These are phyloP conservation scores for Cryptus viduatorius DNA, from an alignment of 2,888 invertebrate genomes.

Conservation along the genomic window DNA sequence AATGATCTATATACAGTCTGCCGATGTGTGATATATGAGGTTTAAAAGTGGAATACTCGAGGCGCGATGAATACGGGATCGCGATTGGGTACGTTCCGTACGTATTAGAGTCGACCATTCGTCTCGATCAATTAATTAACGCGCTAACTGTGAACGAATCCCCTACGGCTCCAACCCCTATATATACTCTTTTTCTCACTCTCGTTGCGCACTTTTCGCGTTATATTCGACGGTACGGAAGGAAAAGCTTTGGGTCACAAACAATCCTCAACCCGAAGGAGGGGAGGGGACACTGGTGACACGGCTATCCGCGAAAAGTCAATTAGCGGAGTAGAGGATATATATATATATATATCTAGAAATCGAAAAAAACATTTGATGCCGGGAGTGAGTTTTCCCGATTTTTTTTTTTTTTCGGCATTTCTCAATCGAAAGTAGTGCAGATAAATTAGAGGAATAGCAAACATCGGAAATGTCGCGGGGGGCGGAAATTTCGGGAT, in stretches of 20 bases:
- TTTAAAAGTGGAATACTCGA: constrained; percentile 36
- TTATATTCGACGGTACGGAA: constrained; percentile 4
- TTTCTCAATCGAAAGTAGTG: constrained; percentile 59
- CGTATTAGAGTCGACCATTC: constrained; percentile 45
- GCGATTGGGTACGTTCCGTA: constrained; percentile 15
- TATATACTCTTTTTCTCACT: neutral
- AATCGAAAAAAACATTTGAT: constrained; percentile 50
- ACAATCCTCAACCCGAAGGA: constrained; percentile 44
- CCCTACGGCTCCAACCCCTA: neutral
- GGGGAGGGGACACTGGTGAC: constrained; percentile 28
- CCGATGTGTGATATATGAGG: constrained; percentile 26
- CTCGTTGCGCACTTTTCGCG: constrained; percentile 47
- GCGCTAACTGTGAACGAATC: constrained; percentile 23
- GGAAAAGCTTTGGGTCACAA: constrained; percentile 23
- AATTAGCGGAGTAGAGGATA: constrained; percentile 61
- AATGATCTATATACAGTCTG: too few species aligned
- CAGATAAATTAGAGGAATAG: constrained; percentile 39
- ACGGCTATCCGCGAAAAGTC: constrained; percentile 56
- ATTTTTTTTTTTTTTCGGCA: constrained; percentile 34
- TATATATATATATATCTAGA: constrained; percentile 13
- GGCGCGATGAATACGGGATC: constrained; percentile 36
- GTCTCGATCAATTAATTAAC: constrained; percentile 59
- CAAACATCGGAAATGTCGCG: constrained; percentile 1
- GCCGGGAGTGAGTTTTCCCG: constrained; percentile 21
- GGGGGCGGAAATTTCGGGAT: neutral